Base-by-base conservation (phyloP, 2,888 invertebrate species). In the Thereva nobilitata region DNA sequence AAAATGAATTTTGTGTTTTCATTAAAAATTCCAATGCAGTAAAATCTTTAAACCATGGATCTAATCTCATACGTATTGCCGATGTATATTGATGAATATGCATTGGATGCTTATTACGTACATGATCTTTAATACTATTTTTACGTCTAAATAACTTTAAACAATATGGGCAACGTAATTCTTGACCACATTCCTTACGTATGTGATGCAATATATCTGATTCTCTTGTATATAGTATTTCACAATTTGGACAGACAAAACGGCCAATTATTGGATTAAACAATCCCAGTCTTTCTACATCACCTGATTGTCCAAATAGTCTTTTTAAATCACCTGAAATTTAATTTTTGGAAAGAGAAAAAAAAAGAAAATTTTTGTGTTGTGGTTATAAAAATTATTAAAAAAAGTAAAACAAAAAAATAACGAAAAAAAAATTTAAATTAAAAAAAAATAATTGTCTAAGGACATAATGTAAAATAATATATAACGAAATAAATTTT, bases 101-200 rank as follows among this genome's bases (percentile, higher is more conserved):
- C 12, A 54, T 42, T 42, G 66, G 61, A 61, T 68, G 68, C 55
- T 66, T 64, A 55, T 66, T 68, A 53, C 66, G 64, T 63, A 70
- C 67, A 66, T 70, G 70, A 66, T 67, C 68, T 56, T 70, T 68
- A 59, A 70, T 68, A 66, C 67, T 70, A 64, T 66, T 67, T 66
- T 70, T 70, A 47, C 69, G 69, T 53, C 64, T 56, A 55, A 67
- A 67, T 49, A 64, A 67, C 53, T 72, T 68, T n/a, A 63, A 67
- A 61, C 75, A 75, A 59, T 72, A 71, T 10, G 73, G 72, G 68
- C 74, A 74, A 49, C 70, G 67, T 59, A 73, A 72, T 63, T 70
- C 69, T 44, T 40, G 49, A 56, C 67, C 52, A 52, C 69, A 67
- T 64, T 67, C 67, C 52, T 67, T 67, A 47, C 64, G 49, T 34